Evolutionary conservation across 1,140 invertebrate genomes (phyloP).

Genomic region (Ectropis grisescens): DNA sequence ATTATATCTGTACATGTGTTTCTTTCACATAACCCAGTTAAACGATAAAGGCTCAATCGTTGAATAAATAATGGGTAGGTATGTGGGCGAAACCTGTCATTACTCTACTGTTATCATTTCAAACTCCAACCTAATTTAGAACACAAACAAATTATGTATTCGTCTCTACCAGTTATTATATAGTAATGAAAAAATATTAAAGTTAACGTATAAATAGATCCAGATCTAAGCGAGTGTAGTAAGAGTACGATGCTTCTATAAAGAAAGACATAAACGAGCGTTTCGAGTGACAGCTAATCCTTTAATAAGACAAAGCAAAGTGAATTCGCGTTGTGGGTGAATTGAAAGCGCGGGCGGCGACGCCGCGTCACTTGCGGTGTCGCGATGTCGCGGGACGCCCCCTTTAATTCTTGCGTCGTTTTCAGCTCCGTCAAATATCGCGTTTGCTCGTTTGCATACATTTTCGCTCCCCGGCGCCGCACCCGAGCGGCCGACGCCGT

Average conservation of each 20-base stretch:
- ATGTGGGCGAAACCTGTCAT: no score
- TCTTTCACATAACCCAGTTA: slow-evolving; percentile 59
- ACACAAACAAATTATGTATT: no score
- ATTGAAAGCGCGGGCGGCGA: slow-evolving; percentile 15
- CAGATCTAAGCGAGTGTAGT: no score
- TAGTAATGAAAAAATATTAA: no score
- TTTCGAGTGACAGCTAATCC: slow-evolving; percentile 37
- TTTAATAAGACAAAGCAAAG: slow-evolving; percentile 48
- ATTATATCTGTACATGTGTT: slow-evolving; percentile 61
- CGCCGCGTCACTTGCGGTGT: slow-evolving; percentile 24
- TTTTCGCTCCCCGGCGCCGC: slow-evolving; percentile 34
- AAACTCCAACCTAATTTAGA: no score
- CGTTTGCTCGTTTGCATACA: slow-evolving; percentile 60
- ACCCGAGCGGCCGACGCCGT: slow-evolving; percentile 32
- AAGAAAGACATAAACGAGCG: no score
- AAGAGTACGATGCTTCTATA: no score
- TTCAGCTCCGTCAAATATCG: slow-evolving; percentile 61
- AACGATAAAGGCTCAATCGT: slow-evolving; percentile 50
- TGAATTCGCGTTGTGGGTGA: slow-evolving; percentile 39
- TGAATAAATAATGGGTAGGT: no score
- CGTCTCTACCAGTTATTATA: no score
- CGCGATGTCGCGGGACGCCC: slow-evolving; percentile 12
- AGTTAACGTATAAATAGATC: no score
- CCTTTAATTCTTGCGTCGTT: slow-evolving; percentile 65
- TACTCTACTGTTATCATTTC: no score